These are phyloP conservation scores for Rhodophaea formosa DNA, from an alignment of 2,888 invertebrate genomes.

Conservation along the genomic window DNA sequence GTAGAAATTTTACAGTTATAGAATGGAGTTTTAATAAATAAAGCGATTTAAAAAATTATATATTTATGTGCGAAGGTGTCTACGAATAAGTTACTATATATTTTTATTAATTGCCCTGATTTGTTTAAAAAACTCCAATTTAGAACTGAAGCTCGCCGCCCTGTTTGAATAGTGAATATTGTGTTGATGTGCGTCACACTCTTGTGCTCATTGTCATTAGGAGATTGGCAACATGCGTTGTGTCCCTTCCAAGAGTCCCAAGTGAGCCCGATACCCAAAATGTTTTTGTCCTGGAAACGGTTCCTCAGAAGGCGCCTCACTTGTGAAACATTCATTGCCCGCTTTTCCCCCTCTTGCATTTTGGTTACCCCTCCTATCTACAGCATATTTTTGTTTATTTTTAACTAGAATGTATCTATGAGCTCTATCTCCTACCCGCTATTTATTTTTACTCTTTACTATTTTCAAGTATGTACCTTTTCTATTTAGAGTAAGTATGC, in stretches of 20 bases:
- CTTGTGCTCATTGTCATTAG: constrained; percentile 71
- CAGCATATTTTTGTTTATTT: constrained; percentile 19
- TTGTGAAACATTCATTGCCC: constrained; percentile 74
- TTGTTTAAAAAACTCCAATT: constrained; percentile 39
- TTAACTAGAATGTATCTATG: constrained; percentile 11
- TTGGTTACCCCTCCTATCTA: constrained; percentile 29
- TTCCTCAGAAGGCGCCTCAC: constrained; percentile 77
- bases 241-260: constrained; percentile 71
- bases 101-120: not conserved
- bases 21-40: constrained; percentile 34
- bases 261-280: constrained; percentile 65
- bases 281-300: constrained; percentile 48
- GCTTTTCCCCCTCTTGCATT: constrained; percentile 51
- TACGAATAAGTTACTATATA: not conserved
- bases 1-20: constrained; percentile 33
- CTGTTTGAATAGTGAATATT: constrained; percentile 70
- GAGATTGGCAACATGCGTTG: constrained; percentile 65
- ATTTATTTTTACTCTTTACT: not conserved
- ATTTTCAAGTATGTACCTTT: not conserved
- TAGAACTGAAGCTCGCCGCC: constrained; percentile 60
- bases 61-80: too few species aligned
- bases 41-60: too few species aligned
- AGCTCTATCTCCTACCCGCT: constrained; percentile 11
- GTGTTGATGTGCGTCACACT: constrained; percentile 80
- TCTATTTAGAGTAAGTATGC: constrained; percentile 18